Evolutionary conservation across 2,797 vertebrate genomes (phyloP).

Genomic region (Takifugu ocellatus): DNA sequence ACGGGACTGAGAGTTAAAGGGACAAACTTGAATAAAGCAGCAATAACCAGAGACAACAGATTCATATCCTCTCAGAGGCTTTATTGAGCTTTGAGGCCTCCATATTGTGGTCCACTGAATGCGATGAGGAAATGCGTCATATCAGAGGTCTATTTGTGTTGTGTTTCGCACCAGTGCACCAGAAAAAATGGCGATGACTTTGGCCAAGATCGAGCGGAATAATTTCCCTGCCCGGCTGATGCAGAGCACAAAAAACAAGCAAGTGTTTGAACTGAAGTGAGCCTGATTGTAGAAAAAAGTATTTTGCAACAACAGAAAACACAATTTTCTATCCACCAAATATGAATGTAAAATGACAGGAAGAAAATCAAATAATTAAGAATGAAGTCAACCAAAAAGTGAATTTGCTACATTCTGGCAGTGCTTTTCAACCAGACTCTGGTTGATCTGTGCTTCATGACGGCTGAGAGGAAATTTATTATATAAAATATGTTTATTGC

Average conservation of each 20-base stretch:
- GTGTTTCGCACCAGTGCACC: not conserved
- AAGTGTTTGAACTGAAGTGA: not conserved
- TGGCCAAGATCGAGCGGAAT: not conserved
- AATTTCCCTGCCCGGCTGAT: not conserved
- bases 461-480: too few relatives aligned
- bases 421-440: too few relatives aligned
- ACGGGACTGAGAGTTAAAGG: too few relatives aligned
- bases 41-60: conserved; percentile 16
- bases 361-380: too few relatives aligned
- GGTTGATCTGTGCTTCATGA: too few relatives aligned
- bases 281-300: too few relatives aligned
- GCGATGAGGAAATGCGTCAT: not conserved
- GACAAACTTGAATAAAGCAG: not conserved
- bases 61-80: conserved; percentile 42
- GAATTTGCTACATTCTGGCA: too few relatives aligned
- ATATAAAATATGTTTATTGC: too few relatives aligned
- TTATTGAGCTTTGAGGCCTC: conserved; percentile 35
- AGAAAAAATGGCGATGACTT: not conserved
- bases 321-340: too few relatives aligned
- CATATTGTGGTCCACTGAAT: conserved; percentile 11
- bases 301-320: too few relatives aligned
- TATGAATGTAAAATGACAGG: too few relatives aligned
- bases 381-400: too few relatives aligned
- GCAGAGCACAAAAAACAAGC: not conserved
- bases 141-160: not conserved